Base-by-base conservation (phyloP, 2,888 invertebrate genomes). In the Melolontha melolontha region DNA sequence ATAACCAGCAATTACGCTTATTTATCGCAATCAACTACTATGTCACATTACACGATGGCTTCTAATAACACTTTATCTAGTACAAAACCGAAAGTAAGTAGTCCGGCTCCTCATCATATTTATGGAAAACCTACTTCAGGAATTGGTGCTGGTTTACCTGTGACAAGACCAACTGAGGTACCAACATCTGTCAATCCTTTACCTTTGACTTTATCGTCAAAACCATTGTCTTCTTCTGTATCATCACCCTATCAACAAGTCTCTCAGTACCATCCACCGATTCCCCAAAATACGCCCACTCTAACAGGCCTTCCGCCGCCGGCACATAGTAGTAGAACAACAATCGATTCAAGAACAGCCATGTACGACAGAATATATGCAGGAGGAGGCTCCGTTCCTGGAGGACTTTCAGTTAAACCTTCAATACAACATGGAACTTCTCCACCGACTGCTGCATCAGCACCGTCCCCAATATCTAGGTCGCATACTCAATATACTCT, bases 101-200 rank as follows among this genome's bases (percentile, higher is more conserved):
- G 91, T 79, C 92, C 92, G 0, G 92, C 92, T 66, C 92, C 92
- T 51, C 90, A 89, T 62, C 91, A 91, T 78, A 89, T 92, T 70
- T 92, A 92, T 79, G 91, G 91, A 54, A 92, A 91, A 71, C 85
- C 86, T 4, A 84, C 84, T 41, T 85, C 87, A 44, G 88, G 88
- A 12, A 87, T 88, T 65, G 86, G 86, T 71, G 83, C 87, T 44
- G 87, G 87, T 5, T 86, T 87, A 40, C 88, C 82, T 86, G 17
- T 80, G 84, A 41, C 83, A 83, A 71, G 84, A 64, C 42, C 74
- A 71, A 51, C 47, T 49, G 84, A 62, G 72, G 79, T 72, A 16
- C 59, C 70, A 7, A 76, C 80, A 7, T 79, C 80, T 51, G 73
- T 82, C 50, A 79, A 82, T 66, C 86, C 88, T 14, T 79, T 90